Conservation (phyloP, 2,888 invertebrate genomes). For the Halictus quadricinctus region DNA sequence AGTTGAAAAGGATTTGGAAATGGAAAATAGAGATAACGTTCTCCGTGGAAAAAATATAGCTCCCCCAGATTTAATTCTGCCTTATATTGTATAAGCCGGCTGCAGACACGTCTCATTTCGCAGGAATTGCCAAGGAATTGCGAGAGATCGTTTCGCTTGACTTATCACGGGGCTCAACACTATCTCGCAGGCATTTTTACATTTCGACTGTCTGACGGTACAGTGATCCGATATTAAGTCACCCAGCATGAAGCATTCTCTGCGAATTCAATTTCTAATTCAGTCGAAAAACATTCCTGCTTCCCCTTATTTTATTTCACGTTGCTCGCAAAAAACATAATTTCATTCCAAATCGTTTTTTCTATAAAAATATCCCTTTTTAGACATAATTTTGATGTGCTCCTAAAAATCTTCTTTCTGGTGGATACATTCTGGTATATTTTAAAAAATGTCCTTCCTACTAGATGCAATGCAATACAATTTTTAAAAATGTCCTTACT, state of each 20-base stretch:
- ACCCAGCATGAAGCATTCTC: background rate
- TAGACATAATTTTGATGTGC: too few relatives aligned
- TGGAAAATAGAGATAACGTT: background rate
- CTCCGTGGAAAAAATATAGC: background rate
- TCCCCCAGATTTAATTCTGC: background rate
- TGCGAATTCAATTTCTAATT: background rate
- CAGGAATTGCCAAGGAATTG: background rate
- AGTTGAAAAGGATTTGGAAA: background rate
- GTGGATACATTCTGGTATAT: too few relatives aligned
- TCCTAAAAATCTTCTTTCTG: too few relatives aligned
- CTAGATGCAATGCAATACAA: too few relatives aligned
- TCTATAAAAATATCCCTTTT: too few relatives aligned
- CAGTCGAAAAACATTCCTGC: background rate
- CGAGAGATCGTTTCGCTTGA: background rate
- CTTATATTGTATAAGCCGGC: slow-evolving; percentile 5
- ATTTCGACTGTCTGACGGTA: background rate
- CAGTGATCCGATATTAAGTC: background rate
- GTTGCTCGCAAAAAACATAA: too few relatives aligned
- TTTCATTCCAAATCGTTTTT: too few relatives aligned
- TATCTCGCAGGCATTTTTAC: background rate
- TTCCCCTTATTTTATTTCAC: too few relatives aligned
- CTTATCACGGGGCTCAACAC: background rate
- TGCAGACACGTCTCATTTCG: slow-evolving; percentile 3
- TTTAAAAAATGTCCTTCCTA: too few relatives aligned
- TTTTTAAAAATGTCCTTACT: too few relatives aligned